Percentiles rank a stretch among this genome's conserved stretches.
phyloP scores from a whole-genome alignment of 2,888 invertebrate genomes.

The Drosophila acutilabella region DNA sequence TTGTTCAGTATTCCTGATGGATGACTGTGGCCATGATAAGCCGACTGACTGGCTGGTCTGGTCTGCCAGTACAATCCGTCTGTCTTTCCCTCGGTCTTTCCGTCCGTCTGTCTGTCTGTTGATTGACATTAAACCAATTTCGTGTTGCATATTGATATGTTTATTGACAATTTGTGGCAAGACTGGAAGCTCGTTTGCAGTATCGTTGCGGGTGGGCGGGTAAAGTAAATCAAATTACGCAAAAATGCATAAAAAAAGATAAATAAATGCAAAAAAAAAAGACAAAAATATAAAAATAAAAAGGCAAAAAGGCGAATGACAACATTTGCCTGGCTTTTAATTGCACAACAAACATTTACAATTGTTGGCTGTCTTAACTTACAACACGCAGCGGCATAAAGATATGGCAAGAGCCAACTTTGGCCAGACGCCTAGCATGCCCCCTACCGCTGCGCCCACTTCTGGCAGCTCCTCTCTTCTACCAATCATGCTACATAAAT shows the following conservation, averaged over 20 bases:
- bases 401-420: constrained; percentile 36
- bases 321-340: constrained; percentile 70
- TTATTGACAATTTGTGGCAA: constrained; percentile 70
- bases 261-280: constrained; percentile 33
- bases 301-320: constrained; percentile 47
- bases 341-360: constrained; percentile 79
- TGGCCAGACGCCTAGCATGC: constrained; percentile 19
- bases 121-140: constrained; percentile 75
- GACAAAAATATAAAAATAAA: constrained; percentile 14
- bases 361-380: constrained; percentile 76
- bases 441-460: not conserved
- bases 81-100: constrained; percentile 14
- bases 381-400: constrained; percentile 55
- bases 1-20: constrained; percentile 44
- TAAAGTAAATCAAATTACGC: constrained; percentile 73
- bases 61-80: not conserved
- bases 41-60: constrained; percentile 28
- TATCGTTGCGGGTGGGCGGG: constrained; percentile 27
- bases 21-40: constrained; percentile 55
- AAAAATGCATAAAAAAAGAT: constrained; percentile 31
- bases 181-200: constrained; percentile 27
- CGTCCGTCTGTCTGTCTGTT: constrained; percentile 42
- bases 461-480: too few species aligned
- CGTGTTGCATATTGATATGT: constrained; percentile 71
- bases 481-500: constrained; percentile 55